Evolutionary conservation across 2,113 vertebrate genomes (phyloP).

Genomic region (Rhodinocichla rosea): DNA sequence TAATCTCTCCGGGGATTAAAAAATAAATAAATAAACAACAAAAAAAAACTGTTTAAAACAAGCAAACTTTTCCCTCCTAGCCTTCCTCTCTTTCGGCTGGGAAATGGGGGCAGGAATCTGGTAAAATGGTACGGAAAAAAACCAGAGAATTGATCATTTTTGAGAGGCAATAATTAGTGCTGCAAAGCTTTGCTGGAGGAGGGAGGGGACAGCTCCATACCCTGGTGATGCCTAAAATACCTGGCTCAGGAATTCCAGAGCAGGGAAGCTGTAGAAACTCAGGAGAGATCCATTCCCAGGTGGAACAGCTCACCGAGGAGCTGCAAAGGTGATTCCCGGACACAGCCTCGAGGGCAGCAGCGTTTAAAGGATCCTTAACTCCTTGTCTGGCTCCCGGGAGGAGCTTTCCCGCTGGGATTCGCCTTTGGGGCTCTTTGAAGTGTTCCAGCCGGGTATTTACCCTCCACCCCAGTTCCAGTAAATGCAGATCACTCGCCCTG

Average conservation of each 20-base stretch:
- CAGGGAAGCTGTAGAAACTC: fast-evolving
- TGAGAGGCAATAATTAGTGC: background rate
- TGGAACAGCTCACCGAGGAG: fast-evolving
- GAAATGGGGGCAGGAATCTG: background rate
- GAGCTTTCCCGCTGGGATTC: background rate
- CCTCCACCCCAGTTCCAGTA: background rate
- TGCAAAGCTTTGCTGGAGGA: background rate
- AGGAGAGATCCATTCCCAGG: background rate
- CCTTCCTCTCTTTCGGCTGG: background rate
- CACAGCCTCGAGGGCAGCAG: fast-evolving
- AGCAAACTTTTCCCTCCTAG: background rate
- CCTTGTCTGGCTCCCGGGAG: background rate
- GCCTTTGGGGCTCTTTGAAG: background rate
- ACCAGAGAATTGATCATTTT: background rate
- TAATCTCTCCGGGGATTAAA: background rate
- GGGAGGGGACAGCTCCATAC: fast-evolving
- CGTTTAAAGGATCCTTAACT: background rate
- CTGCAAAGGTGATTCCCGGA: fast-evolving
- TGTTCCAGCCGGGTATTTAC: background rate
- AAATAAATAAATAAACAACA: background rate
- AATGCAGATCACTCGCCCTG: background rate
- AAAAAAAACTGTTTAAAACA: background rate
- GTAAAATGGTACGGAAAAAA: background rate
- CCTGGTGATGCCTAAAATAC: background rate
- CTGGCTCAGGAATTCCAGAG: background rate